phyloP scores from a whole-genome alignment of 2,888 invertebrate species.

The Chironomus riparius region DNA sequence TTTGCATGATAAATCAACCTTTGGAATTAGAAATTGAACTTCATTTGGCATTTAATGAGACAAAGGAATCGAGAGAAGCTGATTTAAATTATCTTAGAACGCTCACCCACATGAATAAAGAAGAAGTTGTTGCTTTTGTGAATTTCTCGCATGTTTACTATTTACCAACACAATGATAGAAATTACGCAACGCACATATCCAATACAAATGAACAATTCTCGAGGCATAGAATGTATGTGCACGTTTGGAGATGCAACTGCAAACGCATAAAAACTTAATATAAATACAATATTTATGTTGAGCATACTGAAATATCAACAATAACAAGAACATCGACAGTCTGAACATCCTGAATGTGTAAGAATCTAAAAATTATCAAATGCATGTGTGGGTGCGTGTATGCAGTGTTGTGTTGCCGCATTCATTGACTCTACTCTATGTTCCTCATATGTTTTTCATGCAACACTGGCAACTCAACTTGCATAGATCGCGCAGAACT shows the following conservation, averaged over 20 bases:
- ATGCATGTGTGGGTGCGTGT: neutral
- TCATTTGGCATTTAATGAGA: neutral
- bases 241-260: neutral
- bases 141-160: neutral
- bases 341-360: slow-evolving; percentile 12
- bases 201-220: neutral
- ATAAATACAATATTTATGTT: neutral
- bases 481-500: slow-evolving; percentile 15
- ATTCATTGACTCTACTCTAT: neutral
- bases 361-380: neutral
- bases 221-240: neutral
- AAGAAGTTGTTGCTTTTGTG: neutral
- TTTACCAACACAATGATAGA: neutral
- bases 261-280: neutral
- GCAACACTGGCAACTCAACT: neutral
- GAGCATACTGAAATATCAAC: no score
- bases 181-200: neutral
- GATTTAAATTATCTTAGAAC: neutral
- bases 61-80: neutral
- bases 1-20: neutral
- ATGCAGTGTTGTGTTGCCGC: neutral
- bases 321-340: neutral
- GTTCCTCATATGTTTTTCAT: neutral
- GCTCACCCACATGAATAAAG: neutral
- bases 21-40: neutral